phyloP scores from a whole-genome alignment of 30 jellyfish, hydroid and myxozoan genomes.

The Catostylus mosaicus region DNA sequence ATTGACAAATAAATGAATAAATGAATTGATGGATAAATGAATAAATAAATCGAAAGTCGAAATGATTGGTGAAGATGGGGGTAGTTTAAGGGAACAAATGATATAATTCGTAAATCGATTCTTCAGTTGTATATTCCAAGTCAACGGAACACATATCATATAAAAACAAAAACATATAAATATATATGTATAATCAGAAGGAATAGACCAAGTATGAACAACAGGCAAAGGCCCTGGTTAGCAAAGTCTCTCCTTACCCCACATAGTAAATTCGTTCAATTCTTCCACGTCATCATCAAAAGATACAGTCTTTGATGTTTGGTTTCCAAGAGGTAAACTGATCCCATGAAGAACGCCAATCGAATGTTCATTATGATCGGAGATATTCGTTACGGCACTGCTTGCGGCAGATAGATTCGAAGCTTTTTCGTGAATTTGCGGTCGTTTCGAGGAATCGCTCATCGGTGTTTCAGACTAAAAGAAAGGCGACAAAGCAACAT shows the following conservation, averaged over 20 bases:
- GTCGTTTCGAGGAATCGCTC: slow-evolving; percentile 50
- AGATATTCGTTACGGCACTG: not conserved
- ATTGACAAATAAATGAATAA: too few species aligned
- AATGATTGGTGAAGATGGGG: too few species aligned
- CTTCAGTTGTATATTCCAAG: too few species aligned
- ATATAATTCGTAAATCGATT: too few species aligned
- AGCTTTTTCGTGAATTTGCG: slow-evolving; percentile 12
- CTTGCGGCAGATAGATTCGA: slow-evolving; percentile 38
- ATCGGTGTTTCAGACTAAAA: slow-evolving; percentile 61
- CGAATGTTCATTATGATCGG: slow-evolving; percentile 37
- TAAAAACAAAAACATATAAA: too few species aligned
- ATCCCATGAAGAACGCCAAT: slow-evolving; percentile 69
- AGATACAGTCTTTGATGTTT: slow-evolving; percentile 28
- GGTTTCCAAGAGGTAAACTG: slow-evolving; percentile 61
- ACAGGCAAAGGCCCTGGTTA: not conserved
- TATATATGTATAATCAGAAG: not conserved
- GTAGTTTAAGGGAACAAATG: too few species aligned
- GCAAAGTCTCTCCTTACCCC: slow-evolving; percentile 59
- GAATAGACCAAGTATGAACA: too few species aligned
- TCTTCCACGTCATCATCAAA: slow-evolving; percentile 72
- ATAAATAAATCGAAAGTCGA: too few species aligned
- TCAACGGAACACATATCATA: too few species aligned
- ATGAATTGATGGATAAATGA: too few species aligned
- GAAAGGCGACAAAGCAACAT: not conserved
- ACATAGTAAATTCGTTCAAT: slow-evolving; percentile 53